A percentile compares a stretch with the other conserved stretches of the same genome.
Evolutionary conservation across 2,113 vertebrate genomes (phyloP).

Genomic region (Pteropus alecto): DNA sequence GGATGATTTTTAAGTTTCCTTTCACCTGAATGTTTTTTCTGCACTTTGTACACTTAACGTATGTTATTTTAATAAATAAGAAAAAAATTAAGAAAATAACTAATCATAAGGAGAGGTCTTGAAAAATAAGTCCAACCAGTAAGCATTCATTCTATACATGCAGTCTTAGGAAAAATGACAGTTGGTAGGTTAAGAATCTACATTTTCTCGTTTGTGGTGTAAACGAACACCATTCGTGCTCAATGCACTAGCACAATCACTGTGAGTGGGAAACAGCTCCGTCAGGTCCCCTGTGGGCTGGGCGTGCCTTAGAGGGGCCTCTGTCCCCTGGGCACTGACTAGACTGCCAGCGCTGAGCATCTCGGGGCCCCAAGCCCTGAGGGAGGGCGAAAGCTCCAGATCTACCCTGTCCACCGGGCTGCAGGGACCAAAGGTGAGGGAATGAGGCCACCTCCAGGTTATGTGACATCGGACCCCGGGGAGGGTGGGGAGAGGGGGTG

Average conservation of each 20-base stretch:
- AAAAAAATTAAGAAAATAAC: not conserved
- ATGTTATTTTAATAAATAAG: not conserved
- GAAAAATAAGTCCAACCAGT: not conserved
- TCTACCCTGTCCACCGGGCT: not conserved
- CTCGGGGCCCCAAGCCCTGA: no score
- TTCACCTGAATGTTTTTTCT: not conserved
- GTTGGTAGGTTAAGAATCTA: not conserved
- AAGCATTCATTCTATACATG: not conserved
- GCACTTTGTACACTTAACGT: not conserved
- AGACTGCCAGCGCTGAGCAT: no score
- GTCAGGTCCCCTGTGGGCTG: not conserved
- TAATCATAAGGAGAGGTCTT: not conserved
- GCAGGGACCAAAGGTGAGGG: not conserved
- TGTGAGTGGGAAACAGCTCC: not conserved
- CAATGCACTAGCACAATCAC: not conserved
- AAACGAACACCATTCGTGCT: not conserved
- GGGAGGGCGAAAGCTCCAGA: not conserved
- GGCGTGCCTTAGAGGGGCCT: not conserved
- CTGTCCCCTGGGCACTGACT: not conserved
- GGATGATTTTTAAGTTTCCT: not conserved
- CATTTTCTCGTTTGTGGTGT: not conserved
- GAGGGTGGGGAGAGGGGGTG: no score
- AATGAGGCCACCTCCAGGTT: not conserved
- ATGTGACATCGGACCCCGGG: not conserved
- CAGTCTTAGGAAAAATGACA: not conserved